Conservation (phyloP, 2,113 vertebrate species). For the Amblyopsis rosae region DNA sequence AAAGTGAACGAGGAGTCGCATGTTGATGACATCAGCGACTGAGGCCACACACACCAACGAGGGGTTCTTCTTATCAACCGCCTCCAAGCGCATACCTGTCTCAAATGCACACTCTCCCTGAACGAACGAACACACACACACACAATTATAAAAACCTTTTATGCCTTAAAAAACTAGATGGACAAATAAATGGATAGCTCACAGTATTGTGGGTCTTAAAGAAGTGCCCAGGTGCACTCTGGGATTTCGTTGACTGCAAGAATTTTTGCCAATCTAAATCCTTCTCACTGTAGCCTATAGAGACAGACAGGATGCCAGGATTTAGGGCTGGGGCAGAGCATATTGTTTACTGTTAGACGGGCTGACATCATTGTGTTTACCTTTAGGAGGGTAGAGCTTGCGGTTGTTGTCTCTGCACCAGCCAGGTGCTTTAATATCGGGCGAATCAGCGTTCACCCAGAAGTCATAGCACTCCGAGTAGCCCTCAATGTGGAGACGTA, state of each 20-base stretch:
- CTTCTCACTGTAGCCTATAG: slow-evolving; percentile 65
- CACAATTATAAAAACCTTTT: not conserved
- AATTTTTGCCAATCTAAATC: slow-evolving; percentile 75
- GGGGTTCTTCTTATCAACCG: slow-evolving; percentile 79
- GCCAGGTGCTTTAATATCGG: slow-evolving; percentile 65
- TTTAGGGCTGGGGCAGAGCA: not conserved
- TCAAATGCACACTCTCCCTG: slow-evolving; percentile 6
- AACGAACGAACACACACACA: slow-evolving; percentile 3
- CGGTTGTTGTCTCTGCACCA: slow-evolving; percentile 72
- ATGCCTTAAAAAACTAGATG: not conserved
- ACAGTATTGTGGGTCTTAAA: slow-evolving; percentile 66
- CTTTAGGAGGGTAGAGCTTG: slow-evolving; percentile 79
- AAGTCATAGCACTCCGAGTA: slow-evolving; percentile 81
- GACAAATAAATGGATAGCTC: slow-evolving; percentile 14
- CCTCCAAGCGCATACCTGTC: slow-evolving; percentile 79
- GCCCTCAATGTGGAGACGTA: slow-evolving; percentile 77
- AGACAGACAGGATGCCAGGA: slow-evolving; percentile 1
- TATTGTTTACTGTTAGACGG: not conserved
- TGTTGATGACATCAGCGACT: slow-evolving; percentile 69
- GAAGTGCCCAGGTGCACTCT: slow-evolving; percentile 63
- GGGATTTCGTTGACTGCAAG: slow-evolving; percentile 62
- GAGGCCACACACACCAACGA: slow-evolving; percentile 78
- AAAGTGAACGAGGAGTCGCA: slow-evolving; percentile 78
- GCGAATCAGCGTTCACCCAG: slow-evolving; percentile 78
- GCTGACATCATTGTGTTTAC: slow-evolving; percentile 35